Evolutionary conservation across 2,113 vertebrate species (phyloP), one percentile per base, ranked within the genome.

Genomic region (Centropus bengalensis): DNA sequence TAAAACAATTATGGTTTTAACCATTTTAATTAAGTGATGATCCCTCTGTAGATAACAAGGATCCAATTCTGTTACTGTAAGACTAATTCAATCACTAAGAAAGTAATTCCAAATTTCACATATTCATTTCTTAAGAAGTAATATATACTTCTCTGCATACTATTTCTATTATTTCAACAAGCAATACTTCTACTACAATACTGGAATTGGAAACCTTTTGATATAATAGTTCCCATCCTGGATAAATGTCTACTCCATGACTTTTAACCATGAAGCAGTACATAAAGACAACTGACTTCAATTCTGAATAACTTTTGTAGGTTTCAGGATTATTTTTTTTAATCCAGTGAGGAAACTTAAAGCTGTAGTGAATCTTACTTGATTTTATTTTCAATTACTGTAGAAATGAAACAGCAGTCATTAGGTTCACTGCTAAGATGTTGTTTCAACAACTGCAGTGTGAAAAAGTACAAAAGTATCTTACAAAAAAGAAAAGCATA

Each of bases 241-340:
- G 60, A 94, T 60, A 91, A 92, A 90, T 47, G n/a, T 84, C 78
- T 93, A 79, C 47, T 95, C 88, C 80, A 51, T 88, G 36, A 81
- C 67, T 89, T 97, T 77, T 63, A 89, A 68, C 76, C 55, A 66
- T 80, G 51, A 96, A 95, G 56, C 66, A 82, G 27, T 19, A 66
- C 45, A 86, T 74, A 70, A 91, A 94, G 21, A 85, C 22, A 47
- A 69, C 92, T 75, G 20, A 96, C 64, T 91, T 55, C 49, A 70
- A 32, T n/a, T 60, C 32, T 75, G 38, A 93, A 80, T 6, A 71
- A 69, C 19, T 89, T 64, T 2, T 47, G 70, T 60, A 85, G 64
- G 64, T 47, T 88, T 44, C 63, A 69, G 23, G 13, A 10, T 51
- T 24, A 27, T 17, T 32, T 93, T 93, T 60, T 82, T 54, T 67